Conservation (phyloP, 2,888 invertebrate genomes). For the Malacosoma neustria region DNA sequence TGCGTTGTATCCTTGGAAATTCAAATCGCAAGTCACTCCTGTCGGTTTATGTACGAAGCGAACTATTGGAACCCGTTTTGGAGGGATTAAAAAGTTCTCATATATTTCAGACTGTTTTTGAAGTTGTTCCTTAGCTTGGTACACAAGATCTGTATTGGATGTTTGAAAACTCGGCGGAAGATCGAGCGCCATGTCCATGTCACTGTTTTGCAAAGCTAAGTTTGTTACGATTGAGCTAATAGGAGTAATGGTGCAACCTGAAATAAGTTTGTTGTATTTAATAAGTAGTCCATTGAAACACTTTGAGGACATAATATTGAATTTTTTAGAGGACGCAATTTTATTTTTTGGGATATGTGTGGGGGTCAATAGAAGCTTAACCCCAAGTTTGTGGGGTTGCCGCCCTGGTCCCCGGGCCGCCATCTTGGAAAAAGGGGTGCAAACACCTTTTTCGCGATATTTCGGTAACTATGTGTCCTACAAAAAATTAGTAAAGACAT, state of each 20-base stretch:
- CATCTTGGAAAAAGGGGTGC: no score
- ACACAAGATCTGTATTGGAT: slow-evolving; percentile 2
- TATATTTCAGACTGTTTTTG: slow-evolving; percentile 11
- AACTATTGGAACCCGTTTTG: slow-evolving; percentile 1
- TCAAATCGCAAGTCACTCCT: slow-evolving; percentile 10
- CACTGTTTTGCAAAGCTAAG: slow-evolving; percentile 15
- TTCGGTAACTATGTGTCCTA: no score
- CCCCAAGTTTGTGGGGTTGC: no score
- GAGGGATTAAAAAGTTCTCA: neutral
- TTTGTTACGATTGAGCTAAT: slow-evolving; percentile 19
- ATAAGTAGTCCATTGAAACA: no score
- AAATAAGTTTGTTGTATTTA: slow-evolving; percentile 2
- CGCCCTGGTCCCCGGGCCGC: no score
- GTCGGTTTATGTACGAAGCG: slow-evolving; percentile 7
- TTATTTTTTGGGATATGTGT: no score
- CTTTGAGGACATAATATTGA: no score
- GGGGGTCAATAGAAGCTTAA: no score
- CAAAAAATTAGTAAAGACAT: no score
- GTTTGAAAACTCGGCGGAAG: slow-evolving; percentile 8
- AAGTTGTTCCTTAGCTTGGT: slow-evolving; percentile 7
- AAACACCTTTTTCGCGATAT: no score
- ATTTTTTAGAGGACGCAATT: no score
- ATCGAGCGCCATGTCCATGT: slow-evolving; percentile 15
- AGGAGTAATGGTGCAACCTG: slow-evolving; percentile 13
- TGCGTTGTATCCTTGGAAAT: slow-evolving; percentile 4